Conservation (phyloP, 2,888 invertebrate species). For the Cataglyphis cursor region DNA sequence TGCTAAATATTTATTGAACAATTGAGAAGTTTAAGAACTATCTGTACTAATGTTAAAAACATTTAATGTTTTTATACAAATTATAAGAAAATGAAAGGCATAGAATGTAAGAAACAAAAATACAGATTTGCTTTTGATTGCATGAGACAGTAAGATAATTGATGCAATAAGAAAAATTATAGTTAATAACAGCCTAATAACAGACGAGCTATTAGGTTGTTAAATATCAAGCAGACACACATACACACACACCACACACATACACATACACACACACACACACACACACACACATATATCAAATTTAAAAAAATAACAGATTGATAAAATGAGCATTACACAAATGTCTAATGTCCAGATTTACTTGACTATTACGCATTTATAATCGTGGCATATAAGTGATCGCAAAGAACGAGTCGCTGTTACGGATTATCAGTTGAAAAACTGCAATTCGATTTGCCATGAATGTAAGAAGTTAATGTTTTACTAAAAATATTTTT, state of each 20-base stretch:
- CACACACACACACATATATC: neutral
- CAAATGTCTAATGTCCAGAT: neutral
- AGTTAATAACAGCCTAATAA: constrained; percentile 29
- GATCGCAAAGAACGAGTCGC: neutral
- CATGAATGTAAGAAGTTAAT: constrained; percentile 23
- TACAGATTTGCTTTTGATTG: neutral
- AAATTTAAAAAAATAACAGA: constrained; percentile 13
- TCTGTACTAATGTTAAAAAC: neutral
- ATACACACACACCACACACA: too few relatives aligned
- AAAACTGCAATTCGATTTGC: neutral
- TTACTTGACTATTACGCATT: neutral
- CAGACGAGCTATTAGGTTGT: neutral
- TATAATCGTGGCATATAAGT: neutral
- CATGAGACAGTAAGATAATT: constrained; percentile 45
- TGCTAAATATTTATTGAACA: neutral
- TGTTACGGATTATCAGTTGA: neutral
- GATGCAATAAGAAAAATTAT: constrained; percentile 10
- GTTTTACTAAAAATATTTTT: neutral
- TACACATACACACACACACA: too few relatives aligned
- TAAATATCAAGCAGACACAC: neutral
- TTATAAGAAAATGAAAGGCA: neutral
- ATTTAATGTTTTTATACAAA: neutral
- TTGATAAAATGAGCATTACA: neutral
- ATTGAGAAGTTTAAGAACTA: neutral
- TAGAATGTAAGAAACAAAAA: neutral